phyloP scores from a whole-genome alignment of 2,113 vertebrate species.

The Athene noctua region DNA sequence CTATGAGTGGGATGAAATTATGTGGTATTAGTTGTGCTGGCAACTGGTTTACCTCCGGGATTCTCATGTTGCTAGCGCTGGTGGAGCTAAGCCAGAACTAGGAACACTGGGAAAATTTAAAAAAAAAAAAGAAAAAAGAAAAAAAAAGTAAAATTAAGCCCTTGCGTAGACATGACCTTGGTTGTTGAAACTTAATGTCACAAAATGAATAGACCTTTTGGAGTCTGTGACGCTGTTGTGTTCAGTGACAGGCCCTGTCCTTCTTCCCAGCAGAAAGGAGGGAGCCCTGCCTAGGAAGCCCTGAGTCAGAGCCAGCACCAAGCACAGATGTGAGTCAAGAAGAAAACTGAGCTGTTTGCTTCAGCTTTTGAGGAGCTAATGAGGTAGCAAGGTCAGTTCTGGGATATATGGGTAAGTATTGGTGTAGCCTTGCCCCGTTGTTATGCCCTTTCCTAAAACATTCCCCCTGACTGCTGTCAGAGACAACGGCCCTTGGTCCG shows the following conservation, averaged over 20 bases:
- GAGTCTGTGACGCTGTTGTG: fast-evolving
- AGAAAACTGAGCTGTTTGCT: not conserved
- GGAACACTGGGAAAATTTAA: conserved; percentile 23
- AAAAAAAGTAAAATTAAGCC: not conserved
- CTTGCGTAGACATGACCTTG: not conserved
- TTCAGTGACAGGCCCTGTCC: not conserved
- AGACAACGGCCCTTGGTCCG: not conserved
- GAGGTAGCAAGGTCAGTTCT: not conserved
- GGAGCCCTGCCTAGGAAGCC: not conserved
- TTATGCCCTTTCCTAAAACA: not conserved
- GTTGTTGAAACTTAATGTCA: not conserved
- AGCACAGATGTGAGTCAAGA: not conserved
- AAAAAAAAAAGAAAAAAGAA: not conserved
- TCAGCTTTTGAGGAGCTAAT: not conserved
- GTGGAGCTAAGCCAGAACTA: conserved; percentile 53
- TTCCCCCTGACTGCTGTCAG: not conserved
- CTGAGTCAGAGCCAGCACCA: not conserved
- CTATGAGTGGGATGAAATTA: conserved; percentile 55
- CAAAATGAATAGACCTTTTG: not conserved
- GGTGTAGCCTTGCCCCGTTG: not conserved
- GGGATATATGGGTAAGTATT: not conserved
- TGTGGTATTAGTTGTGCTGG: conserved; percentile 60
- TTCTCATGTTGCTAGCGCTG: not conserved
- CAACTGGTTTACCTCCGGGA: conserved; percentile 56
- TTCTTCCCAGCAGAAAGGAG: not conserved